phyloP scores from a whole-genome alignment of 2,888 invertebrate genomes.

The Nephrotoma guestfalica region DNA sequence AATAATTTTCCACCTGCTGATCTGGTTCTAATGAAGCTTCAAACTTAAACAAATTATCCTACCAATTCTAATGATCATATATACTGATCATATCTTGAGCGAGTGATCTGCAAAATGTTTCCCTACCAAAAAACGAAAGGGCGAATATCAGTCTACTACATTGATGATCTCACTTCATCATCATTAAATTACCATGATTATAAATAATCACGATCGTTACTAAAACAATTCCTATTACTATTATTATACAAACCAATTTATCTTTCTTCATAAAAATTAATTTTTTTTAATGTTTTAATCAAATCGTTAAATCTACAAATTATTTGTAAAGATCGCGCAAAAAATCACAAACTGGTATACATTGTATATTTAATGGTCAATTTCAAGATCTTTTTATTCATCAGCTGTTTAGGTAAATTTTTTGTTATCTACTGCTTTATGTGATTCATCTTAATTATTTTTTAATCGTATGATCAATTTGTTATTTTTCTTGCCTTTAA shows the following conservation, averaged over 20 bases:
- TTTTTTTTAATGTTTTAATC: background rate
- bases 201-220: background rate
- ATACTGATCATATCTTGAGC: no score
- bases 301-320: background rate
- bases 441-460: background rate
- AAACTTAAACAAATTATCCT: no score
- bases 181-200: background rate
- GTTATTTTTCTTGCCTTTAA: background rate
- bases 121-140: no score
- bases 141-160: background rate
- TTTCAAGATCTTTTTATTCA: background rate
- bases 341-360: background rate
- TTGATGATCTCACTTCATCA: background rate
- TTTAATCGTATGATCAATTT: background rate
- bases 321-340: background rate
- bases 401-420: background rate
- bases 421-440: background rate
- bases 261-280: background rate
- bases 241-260: background rate
- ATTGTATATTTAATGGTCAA: background rate
- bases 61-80: no score
- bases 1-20: no score
- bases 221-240: background rate
- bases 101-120: no score
- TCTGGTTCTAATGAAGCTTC: no score